phyloP scores from a whole-genome alignment of 1,140 invertebrate genomes.

The Drosophila fuyamai region DNA sequence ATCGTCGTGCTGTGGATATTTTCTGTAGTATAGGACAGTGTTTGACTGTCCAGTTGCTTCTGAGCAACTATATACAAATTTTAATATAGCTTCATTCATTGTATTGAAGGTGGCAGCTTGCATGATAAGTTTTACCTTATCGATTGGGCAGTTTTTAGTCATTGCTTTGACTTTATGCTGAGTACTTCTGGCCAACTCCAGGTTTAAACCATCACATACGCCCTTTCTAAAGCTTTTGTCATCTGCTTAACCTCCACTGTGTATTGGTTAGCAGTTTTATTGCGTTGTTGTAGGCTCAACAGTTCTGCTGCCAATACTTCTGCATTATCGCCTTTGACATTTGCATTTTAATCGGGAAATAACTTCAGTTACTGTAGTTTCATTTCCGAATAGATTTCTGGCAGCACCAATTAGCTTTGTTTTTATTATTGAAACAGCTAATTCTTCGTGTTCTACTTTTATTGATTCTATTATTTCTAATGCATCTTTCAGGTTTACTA shows the following conservation, averaged over 20 bases:
- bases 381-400: not conserved
- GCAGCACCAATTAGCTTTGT: not conserved
- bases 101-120: conserved; percentile 19
- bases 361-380: not conserved
- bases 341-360: not conserved
- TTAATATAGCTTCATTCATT: conserved; percentile 26
- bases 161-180: conserved; percentile 21
- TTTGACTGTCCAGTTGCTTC: conserved; percentile 29
- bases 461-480: not conserved
- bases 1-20: conserved; percentile 1
- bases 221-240: no score
- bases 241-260: no score
- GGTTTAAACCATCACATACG: conserved; percentile 2
- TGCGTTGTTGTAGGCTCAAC: not conserved
- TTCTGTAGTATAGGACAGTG: conserved; percentile 3
- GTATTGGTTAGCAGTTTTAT: no score
- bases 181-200: not conserved
- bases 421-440: no score
- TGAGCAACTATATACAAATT: conserved; percentile 40
- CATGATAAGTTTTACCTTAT: conserved; percentile 37
- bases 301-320: conserved; percentile 8
- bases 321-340: conserved; percentile 10
- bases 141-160: conserved; percentile 20
- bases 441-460: no score
- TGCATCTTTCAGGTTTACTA: not conserved